A percentile compares a stretch with the other conserved stretches of the same genome.
Conservation (phyloP, 1,140 invertebrate species). For the Babylonia areolata region DNA sequence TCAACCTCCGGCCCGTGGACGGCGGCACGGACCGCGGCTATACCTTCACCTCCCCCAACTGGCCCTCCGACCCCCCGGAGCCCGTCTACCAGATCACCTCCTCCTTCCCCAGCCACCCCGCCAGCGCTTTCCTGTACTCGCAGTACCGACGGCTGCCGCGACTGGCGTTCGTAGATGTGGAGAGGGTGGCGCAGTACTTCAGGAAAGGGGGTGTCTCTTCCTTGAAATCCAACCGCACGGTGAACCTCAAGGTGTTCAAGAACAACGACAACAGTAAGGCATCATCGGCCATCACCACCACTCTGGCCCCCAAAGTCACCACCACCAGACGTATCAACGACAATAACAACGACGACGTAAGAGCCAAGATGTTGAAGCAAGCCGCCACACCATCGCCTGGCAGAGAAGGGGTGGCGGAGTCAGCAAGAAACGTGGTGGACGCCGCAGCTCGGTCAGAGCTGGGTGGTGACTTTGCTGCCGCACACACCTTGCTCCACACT, state of each 20-base stretch:
- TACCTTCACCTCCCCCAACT: conserved; percentile 68
- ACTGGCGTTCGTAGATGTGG: conserved; percentile 30
- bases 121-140: conserved; percentile 64
- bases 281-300: neutral
- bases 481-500: too few species aligned
- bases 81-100: conserved; percentile 57
- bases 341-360: neutral
- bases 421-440: too few species aligned
- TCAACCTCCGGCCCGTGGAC: conserved; percentile 61
- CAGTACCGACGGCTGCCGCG: conserved; percentile 46
- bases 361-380: too few species aligned
- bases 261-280: neutral
- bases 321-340: neutral
- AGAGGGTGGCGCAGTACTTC: conserved; percentile 27
- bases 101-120: conserved; percentile 55
- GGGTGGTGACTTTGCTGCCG: too few species aligned
- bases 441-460: too few species aligned
- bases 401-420: too few species aligned
- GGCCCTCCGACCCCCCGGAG: conserved; percentile 58
- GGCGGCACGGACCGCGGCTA: conserved; percentile 66
- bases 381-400: too few species aligned
- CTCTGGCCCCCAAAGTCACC: neutral
- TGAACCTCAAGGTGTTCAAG: neutral
- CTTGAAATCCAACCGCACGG: neutral
- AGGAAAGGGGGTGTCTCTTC: conserved; percentile 4